Base-by-base conservation (phyloP, 1,140 invertebrate species). In the Pachypeltis micranthus region DNA sequence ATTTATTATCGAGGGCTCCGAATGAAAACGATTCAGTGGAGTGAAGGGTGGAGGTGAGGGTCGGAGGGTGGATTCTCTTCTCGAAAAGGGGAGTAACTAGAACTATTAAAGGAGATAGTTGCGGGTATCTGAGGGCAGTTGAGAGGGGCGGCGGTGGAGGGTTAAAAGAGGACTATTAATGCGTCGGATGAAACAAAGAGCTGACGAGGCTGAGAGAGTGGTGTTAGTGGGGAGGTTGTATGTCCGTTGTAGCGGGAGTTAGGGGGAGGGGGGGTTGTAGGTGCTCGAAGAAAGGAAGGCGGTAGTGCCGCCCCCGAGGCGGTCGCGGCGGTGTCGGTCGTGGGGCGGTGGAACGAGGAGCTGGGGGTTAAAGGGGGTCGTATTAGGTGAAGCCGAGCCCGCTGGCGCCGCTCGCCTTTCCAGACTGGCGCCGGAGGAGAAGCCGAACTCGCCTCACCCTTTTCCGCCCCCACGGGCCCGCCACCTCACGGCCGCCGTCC, bases 311-410 rank as follows among this genome's bases (percentile, higher is more conserved):
- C 47, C 47, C 47, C 47, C 47, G 47, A 10, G 47, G 47, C 47
- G 47, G 47, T 21, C n/a, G 47, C 12, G 19, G n/a, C n/a, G 23
- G 10, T 21, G 19, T 21, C 47, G 47, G 12, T 21, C 47, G 12
- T 21, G 47, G 4, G 47, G 47, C 47, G 47, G 47, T 21, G n/a
- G n/a, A n/a, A n/a, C n/a, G n/a, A n/a, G n/a, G n/a, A n/a, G n/a
- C n/a, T n/a, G n/a, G n/a, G n/a, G n/a, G n/a, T n/a, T n/a, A 39
- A 21, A 51, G 23, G 47, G 47, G 47, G 47, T 51, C 47, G 47
- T 51, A 51, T 51, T 51, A 51, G 47, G 47, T 51, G 47, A 51
- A 51, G 47, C 47, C 47, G 23, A 51, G 47, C 47, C 19, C 47
- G 47, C 47, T 51, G 47, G 47, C 47, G 47, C 47, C 47, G 47